These are phyloP conservation scores for Sarcophaga peregrina DNA, from an alignment of 1,140 invertebrate genomes.

Conservation along the genomic window DNA sequence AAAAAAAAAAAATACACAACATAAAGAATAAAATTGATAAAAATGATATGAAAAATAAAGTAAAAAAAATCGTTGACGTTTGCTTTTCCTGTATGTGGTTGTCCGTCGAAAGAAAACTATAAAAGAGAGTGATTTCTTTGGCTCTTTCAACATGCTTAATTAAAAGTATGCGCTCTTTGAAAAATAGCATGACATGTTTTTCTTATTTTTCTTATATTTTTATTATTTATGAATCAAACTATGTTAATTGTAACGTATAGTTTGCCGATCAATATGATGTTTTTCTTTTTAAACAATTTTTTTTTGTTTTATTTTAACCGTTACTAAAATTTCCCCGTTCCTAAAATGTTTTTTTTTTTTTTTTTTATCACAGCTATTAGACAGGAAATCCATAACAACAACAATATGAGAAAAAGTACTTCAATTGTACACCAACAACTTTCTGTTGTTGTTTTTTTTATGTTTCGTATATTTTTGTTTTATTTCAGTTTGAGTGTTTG, in stretches of 20 bases:
- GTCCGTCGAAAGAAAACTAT: conserved; percentile 25
- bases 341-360: not conserved
- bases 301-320: not conserved
- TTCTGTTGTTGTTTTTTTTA: conserved; percentile 12
- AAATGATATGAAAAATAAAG: not conserved
- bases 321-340: conserved; percentile 2
- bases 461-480: not conserved
- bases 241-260: too few species aligned
- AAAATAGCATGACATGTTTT: not conserved
- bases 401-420: conserved; percentile 25
- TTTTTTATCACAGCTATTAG: conserved; percentile 25
- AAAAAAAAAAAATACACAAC: not conserved
- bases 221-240: too few species aligned
- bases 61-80: conserved; percentile 38
- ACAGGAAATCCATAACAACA: conserved; percentile 43
- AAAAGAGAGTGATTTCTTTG: conserved; percentile 32
- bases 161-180: conserved; percentile 15
- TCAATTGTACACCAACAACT: conserved; percentile 41
- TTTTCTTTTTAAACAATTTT: too few species aligned
- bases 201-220: not conserved
- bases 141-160: conserved; percentile 14
- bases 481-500: not conserved
- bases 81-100: conserved; percentile 32
- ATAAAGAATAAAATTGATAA: conserved; percentile 9
- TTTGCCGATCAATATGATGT: too few species aligned